phyloP scores from a whole-genome alignment of 2,797 vertebrate genomes.

The Silurus lanzhouensis region DNA sequence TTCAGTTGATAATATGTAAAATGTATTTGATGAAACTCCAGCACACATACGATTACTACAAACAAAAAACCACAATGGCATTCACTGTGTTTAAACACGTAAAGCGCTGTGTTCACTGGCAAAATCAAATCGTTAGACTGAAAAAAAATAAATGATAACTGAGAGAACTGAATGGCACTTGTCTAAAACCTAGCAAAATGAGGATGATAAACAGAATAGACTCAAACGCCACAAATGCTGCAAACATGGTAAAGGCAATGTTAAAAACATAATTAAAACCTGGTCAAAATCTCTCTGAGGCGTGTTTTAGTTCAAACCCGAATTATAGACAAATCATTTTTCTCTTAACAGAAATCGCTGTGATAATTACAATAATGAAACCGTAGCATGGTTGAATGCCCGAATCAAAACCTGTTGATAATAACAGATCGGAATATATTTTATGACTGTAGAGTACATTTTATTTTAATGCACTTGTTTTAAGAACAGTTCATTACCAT shows the following conservation, averaged over 20 bases:
- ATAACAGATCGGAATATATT: neutral
- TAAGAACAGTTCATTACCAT: neutral
- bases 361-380: conserved; percentile 1
- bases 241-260: neutral
- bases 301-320: neutral
- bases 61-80: no score
- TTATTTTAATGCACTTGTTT: neutral
- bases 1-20: no score
- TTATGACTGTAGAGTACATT: neutral
- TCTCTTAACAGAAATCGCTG: neutral
- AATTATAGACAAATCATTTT: neutral
- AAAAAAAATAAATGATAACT: no score
- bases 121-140: no score
- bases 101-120: no score
- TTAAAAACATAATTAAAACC: neutral
- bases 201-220: no score
- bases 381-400: neutral
- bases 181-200: no score
- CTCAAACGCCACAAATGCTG: no score
- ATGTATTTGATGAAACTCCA: no score
- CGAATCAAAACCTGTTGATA: neutral
- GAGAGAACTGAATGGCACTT: no score
- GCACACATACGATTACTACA: no score
- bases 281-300: neutral
- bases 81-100: no score